Evolutionary conservation across 2,888 invertebrate genomes (phyloP).

Genomic region (Sinotaia quadrata): DNA sequence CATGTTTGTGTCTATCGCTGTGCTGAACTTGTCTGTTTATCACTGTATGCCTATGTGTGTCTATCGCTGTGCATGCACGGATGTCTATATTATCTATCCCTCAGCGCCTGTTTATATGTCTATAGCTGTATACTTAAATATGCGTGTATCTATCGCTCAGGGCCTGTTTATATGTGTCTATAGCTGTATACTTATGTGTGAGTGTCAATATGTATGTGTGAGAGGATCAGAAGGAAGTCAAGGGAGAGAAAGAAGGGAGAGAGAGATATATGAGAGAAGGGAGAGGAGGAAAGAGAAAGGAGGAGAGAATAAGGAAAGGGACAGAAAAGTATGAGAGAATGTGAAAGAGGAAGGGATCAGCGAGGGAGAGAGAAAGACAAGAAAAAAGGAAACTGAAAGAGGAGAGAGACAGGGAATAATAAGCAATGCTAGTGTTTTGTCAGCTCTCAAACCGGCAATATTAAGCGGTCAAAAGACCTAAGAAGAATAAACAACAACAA

Average conservation of each 20-base stretch:
- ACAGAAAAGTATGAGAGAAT: not conserved
- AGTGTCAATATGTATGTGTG: not conserved
- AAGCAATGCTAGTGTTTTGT: too few relatives aligned
- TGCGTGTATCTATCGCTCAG: not conserved
- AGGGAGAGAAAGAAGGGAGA: not conserved
- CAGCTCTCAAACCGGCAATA: too few relatives aligned
- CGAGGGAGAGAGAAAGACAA: not conserved
- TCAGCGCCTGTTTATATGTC: not conserved
- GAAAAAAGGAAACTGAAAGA: not conserved
- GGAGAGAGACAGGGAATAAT: slow-evolving; percentile 19
- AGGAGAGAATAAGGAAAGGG: not conserved
- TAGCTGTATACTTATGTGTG: not conserved
- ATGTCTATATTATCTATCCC: too few relatives aligned
- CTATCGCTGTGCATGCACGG: too few relatives aligned
- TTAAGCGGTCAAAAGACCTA: too few relatives aligned
- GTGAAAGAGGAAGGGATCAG: not conserved
- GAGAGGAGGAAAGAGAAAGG: not conserved
- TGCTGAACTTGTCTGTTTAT: too few relatives aligned
- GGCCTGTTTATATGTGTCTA: not conserved
- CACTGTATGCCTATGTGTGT: too few relatives aligned
- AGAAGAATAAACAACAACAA: too few relatives aligned
- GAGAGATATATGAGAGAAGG: not conserved
- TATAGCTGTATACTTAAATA: not conserved
- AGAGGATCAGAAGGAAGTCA: not conserved
- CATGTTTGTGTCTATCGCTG: too few relatives aligned